These are phyloP conservation scores for Chalcosyrphus nemorum DNA, from an alignment of 2,888 invertebrate genomes.

Conservation along the genomic window DNA sequence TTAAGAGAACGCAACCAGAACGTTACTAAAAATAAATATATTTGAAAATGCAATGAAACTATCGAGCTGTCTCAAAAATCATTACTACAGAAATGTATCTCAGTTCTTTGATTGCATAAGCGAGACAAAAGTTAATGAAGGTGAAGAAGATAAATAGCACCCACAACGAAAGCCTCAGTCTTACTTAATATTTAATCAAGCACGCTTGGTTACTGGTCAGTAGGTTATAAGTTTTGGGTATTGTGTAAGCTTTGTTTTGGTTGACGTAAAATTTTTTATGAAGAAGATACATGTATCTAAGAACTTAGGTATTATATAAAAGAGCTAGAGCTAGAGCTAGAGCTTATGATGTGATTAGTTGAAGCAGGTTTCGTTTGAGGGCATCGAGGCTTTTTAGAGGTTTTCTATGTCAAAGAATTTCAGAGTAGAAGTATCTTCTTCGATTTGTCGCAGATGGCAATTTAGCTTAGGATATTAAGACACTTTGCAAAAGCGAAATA, in stretches of 20 bases:
- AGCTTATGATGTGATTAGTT: too few species aligned
- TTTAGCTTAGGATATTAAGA: too few species aligned
- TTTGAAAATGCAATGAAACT: not conserved
- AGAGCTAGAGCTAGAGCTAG: too few species aligned
- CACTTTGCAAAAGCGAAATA: too few species aligned
- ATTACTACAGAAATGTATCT: not conserved
- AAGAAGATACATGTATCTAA: not conserved
- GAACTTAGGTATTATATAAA: too few species aligned
- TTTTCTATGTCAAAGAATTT: too few species aligned
- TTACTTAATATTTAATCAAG: not conserved
- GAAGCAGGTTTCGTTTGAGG: too few species aligned
- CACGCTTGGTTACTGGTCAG: not conserved
- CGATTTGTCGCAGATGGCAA: too few species aligned
- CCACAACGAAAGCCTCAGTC: not conserved
- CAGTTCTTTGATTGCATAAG: not conserved
- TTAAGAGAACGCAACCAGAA: not conserved
- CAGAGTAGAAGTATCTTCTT: too few species aligned
- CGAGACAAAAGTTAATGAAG: not conserved
- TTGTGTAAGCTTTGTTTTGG: not conserved
- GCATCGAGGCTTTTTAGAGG: too few species aligned
- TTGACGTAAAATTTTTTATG: not conserved
- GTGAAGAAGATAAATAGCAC: not conserved
- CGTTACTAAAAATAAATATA: not conserved
- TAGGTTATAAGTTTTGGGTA: not conserved
- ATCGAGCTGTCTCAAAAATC: not conserved